Conservation (phyloP, 2,888 invertebrate genomes). For the Heliconius sara region DNA sequence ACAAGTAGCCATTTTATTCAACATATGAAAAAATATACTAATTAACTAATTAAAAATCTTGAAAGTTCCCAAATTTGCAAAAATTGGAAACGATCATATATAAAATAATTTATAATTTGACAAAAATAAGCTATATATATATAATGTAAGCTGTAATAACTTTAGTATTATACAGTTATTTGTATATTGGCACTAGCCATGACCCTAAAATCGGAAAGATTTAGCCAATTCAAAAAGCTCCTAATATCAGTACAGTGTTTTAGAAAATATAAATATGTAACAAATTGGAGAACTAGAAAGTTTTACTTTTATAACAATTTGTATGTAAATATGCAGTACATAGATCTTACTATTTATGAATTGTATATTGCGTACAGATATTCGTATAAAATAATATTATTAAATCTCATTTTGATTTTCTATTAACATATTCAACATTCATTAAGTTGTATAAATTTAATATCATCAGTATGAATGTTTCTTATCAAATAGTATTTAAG, state of each 20-base stretch:
- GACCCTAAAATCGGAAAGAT: not conserved
- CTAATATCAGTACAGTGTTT: slow-evolving; percentile 15
- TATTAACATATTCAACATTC: not conserved
- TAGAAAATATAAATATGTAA: slow-evolving; percentile 15
- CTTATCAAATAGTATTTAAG: not conserved
- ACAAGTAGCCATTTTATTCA: not conserved
- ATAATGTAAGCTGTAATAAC: not conserved
- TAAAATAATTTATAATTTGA: not conserved
- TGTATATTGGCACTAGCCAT: slow-evolving; percentile 7
- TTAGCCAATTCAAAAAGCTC: slow-evolving; percentile 10
- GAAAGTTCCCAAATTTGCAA: not conserved
- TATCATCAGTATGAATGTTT: not conserved
- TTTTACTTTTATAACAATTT: not conserved
- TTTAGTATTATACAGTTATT: not conserved
- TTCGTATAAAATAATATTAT: not conserved
- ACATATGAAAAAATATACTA: not conserved
- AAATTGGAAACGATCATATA: not conserved
- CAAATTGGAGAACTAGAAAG: not conserved
- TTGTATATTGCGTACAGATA: not conserved
- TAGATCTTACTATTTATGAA: not conserved
- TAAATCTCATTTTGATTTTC: not conserved
- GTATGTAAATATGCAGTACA: not conserved
- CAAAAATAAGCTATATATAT: not conserved
- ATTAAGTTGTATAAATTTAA: not conserved
- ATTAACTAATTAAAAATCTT: not conserved